These are phyloP conservation scores for Entomyzon cyanotis DNA, from an alignment of 2,113 vertebrate species.

Conservation along the genomic window DNA sequence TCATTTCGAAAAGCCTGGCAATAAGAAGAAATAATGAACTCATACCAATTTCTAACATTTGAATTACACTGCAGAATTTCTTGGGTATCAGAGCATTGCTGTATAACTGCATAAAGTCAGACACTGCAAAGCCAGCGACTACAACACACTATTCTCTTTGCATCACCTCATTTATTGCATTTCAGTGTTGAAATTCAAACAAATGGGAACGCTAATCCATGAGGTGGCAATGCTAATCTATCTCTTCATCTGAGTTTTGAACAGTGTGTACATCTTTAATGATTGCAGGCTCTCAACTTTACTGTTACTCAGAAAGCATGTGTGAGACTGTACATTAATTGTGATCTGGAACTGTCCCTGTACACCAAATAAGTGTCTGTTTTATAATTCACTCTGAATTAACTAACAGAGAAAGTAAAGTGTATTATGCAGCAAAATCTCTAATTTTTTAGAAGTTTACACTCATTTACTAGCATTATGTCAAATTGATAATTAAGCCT, in stretches of 20 bases:
- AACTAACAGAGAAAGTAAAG: neutral
- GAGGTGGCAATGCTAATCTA: constrained; percentile 50
- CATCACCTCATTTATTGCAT: neutral
- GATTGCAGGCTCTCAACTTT: neutral
- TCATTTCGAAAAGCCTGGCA: constrained; percentile 13
- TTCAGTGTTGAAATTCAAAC: constrained; percentile 13
- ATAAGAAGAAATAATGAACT: constrained; percentile 5
- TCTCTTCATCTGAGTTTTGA: constrained; percentile 43
- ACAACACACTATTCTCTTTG: neutral
- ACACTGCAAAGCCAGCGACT: neutral
- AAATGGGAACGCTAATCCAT: constrained; percentile 49
- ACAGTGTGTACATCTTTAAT: constrained; percentile 24
- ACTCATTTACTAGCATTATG: neutral
- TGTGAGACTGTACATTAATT: neutral
- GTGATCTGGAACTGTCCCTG: neutral
- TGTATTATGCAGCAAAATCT: neutral
- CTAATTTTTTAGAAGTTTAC: neutral
- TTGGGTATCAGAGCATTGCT: neutral
- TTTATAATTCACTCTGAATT: neutral
- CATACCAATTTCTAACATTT: neutral
- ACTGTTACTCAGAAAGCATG: neutral
- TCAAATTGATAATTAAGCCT: neutral
- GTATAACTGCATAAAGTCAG: neutral
- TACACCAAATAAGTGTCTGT: neutral
- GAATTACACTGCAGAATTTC: neutral